Base-by-base conservation (phyloP, 2,113 vertebrate species). In the Paralichthys olivaceus region DNA sequence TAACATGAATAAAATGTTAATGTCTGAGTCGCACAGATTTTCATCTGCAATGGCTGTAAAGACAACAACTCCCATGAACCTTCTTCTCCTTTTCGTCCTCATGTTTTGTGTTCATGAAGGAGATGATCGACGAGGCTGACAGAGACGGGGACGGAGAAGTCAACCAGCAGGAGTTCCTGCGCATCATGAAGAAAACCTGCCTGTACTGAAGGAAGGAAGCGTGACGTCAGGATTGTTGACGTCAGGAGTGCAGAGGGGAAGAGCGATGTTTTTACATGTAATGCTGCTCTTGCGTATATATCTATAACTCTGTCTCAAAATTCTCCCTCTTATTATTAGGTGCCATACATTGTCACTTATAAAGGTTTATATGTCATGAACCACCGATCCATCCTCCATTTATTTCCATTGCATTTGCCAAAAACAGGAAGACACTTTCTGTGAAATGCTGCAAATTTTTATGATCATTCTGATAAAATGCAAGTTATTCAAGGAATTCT, bases 121-220 rank as follows among this genome's bases (percentile, higher is more conserved):
- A 99, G 79, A 97, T 99, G 97, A 98, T 99, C 0, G 95, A 97
- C 0, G 96, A 98, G 84, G 97, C 97, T 0, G 98, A 98, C 68
- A 76, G 96, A 62, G 96, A 98, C 22, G 96, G 97, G n/a, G 97
- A 99, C 0, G 97, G 98, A 26, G 96, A 98, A 66, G 98, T 97
- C 79, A 97, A 93, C 7, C 96, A 99, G 91, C 95, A 96, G 70
- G 98, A 99, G 45, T 99, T 99, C 87, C 92, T 99, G 84, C 91
- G 95, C 59, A 97, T 99, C 77, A 98, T 99, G 98, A 97, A 97
- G 90, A 96, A 98, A 89, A 98, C 96, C 25, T 96, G 96, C 88
- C 93, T 99, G 17, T 98, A 97, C 89, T 99, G 91, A 97, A 60
- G 71, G 53, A 43, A 3, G 25, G 1, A 40, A 7, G 28, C 17